These are phyloP conservation scores for Ericerus pela DNA, from an alignment of 1,140 invertebrate genomes.

Conservation along the genomic window DNA sequence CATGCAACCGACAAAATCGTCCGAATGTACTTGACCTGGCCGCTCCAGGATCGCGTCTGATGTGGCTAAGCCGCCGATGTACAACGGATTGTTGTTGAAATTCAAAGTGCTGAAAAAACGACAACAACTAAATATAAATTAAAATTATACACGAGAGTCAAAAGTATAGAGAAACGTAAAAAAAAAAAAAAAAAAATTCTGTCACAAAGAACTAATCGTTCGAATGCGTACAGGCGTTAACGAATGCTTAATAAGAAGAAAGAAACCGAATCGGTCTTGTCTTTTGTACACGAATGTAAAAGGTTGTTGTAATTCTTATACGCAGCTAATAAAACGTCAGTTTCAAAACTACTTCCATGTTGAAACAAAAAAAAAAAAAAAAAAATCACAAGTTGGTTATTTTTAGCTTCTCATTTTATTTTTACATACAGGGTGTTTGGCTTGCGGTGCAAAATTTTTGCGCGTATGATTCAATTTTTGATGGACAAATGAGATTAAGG, in stretches of 20 bases:
- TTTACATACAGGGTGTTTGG: too few relatives aligned
- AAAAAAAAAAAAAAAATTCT: not conserved
- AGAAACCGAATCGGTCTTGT: too few relatives aligned
- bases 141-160: not conserved
- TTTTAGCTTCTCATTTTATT: too few relatives aligned
- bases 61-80: slow-evolving; percentile 67
- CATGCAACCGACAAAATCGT: slow-evolving; percentile 85
- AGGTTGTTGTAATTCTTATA: too few relatives aligned
- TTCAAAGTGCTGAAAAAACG: slow-evolving; percentile 61
- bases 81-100: slow-evolving; percentile 73
- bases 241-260: not conserved
- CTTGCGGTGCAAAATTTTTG: too few relatives aligned
- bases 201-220: slow-evolving; percentile 2
- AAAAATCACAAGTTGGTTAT: too few relatives aligned
- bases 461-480: too few relatives aligned
- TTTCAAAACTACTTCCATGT: too few relatives aligned
- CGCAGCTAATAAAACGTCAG: too few relatives aligned
- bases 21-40: slow-evolving; percentile 72
- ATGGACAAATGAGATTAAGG: too few relatives aligned
- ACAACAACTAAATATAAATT: not conserved
- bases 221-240: not conserved
- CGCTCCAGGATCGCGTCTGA: slow-evolving; percentile 71
- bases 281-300: too few relatives aligned
- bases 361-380: too few relatives aligned
- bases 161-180: not conserved